phyloP scores from a whole-genome alignment of 2,113 vertebrate species.

The Oostethus manadensis region DNA sequence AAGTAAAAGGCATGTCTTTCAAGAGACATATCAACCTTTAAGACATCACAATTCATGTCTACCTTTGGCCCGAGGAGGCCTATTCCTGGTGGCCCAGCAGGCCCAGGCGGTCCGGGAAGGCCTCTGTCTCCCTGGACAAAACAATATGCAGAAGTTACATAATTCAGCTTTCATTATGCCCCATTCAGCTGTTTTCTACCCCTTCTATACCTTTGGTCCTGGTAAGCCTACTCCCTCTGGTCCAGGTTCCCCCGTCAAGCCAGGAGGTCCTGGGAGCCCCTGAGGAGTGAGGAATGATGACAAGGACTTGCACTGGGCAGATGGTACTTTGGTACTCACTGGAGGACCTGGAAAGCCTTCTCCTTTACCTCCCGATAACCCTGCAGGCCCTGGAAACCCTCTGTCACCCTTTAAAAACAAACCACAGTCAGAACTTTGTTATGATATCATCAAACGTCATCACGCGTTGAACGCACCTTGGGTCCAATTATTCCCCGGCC shows the following conservation, averaged over 20 bases:
- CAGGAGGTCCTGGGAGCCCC: conserved; percentile 74
- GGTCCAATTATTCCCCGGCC: conserved; percentile 59
- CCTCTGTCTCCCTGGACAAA: conserved; percentile 76
- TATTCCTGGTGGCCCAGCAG: conserved; percentile 60
- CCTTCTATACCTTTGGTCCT: conserved; percentile 76
- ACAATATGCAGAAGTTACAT: neutral
- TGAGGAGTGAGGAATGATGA: conserved; percentile 30
- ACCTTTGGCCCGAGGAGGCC: conserved; percentile 77
- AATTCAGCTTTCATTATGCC: neutral
- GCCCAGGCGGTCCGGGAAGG: conserved; percentile 67
- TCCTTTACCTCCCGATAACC: conserved; percentile 73
- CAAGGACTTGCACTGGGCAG: neutral
- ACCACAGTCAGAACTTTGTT: neutral
- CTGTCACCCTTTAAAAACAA: conserved; percentile 69
- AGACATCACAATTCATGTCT: conserved; percentile 15
- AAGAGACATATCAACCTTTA: neutral
- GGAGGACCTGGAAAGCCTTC: conserved; percentile 74
- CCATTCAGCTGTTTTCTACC: neutral
- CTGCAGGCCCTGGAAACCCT: conserved; percentile 67
- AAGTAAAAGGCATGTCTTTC: neutral
- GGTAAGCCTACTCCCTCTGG: conserved; percentile 75
- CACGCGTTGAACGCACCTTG: conserved; percentile 47
- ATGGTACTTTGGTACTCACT: conserved; percentile 60
- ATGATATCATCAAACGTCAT: neutral
- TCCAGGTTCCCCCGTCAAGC: conserved; percentile 74